Conservation (phyloP, 2,113 vertebrate species). For the Dasyornis broadbenti region DNA sequence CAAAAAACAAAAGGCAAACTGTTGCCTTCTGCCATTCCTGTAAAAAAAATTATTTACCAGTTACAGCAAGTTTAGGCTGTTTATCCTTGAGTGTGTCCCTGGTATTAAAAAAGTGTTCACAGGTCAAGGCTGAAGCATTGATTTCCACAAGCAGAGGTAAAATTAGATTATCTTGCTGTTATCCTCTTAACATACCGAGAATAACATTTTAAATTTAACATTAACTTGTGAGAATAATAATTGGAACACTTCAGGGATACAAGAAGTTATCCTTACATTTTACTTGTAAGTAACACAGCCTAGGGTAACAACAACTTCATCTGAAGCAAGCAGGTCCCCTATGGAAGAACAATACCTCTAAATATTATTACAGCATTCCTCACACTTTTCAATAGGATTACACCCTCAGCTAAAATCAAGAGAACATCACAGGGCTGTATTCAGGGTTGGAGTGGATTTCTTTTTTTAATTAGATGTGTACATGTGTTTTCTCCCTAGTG, state of each 20-base stretch:
- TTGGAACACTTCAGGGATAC: not conserved
- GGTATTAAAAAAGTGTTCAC: not conserved
- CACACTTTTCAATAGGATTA: not conserved
- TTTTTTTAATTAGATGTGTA: not conserved
- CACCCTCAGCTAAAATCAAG: not conserved
- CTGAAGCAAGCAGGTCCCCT: not conserved
- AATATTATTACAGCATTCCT: not conserved
- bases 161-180: not conserved
- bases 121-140: not conserved
- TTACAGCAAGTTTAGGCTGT: not conserved
- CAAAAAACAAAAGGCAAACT: not conserved
- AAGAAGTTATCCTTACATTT: not conserved
- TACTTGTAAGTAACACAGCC: not conserved
- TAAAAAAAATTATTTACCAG: not conserved
- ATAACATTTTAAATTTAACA: not conserved
- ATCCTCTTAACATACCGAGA: not conserved
- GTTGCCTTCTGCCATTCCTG: not conserved
- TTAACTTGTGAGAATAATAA: not conserved
- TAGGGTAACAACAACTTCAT: not conserved
- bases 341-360: not conserved
- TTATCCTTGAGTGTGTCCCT: not conserved
- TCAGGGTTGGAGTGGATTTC: not conserved
- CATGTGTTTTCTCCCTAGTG: slow-evolving; percentile 34
- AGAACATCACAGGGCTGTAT: not conserved
- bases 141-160: not conserved